Base-by-base conservation (phyloP, 2,888 invertebrate species). In the Drosophila monieri region DNA sequence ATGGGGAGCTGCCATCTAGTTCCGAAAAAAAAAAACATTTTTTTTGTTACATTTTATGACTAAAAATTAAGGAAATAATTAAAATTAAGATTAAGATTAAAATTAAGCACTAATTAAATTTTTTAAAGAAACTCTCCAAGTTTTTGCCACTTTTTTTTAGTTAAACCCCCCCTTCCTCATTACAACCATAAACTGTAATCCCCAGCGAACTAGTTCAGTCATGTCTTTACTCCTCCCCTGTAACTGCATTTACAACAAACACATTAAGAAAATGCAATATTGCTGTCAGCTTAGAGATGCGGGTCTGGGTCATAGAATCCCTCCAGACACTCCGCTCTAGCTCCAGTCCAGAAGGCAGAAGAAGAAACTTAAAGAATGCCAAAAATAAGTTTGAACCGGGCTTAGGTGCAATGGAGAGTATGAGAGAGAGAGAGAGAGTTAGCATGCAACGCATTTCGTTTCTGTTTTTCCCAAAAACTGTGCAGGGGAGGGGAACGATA, bases 261-360 rank as follows among this genome's bases (percentile, higher is more conserved):
- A 57, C 21, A 47, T 15, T 35, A 21, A 55, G 6, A 12, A 41
- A 60, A 44, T 59, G 68, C 58, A 18, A 43, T 35, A n/a, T 65
- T 47, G 32, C 58, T 49, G 48, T 54, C 61, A 77, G 70, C 80
- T 70, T 70, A 76, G 74, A 86, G 86, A 86, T 86, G 79, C 85
- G 81, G 86, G 81, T 84, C 86, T 84, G 84, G 83, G 83, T 84
- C 83, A 86, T 78, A 78, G 15, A 61, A 84, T 78, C n/a, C n/a
- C 74, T 78, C 74, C 80, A 80, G 51, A 64, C 53, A 25, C 18
- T 18, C 18, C 18, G 2, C 1, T 18, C 18, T 2, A 18, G 32
- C 18, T 18, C 18, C 18, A 18, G 18, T 18, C 18, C 18, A 18
- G 35, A 53, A 39, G 41, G 53, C 74, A 68, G 73, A 61, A 54